These are phyloP conservation scores for Ariolimax columbianus DNA, from an alignment of 2,888 invertebrate species.

Conservation along the genomic window DNA sequence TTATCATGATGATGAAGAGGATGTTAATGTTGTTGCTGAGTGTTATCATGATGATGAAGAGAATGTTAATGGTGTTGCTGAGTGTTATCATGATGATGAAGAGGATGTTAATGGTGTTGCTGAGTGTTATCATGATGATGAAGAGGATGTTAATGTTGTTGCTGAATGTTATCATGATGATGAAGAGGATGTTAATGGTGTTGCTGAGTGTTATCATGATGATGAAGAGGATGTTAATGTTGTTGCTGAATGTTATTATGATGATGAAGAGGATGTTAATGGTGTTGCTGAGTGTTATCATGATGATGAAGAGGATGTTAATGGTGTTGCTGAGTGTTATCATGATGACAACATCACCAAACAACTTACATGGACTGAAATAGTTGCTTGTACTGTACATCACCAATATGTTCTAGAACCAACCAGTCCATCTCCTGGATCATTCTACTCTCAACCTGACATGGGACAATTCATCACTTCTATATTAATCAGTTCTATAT, in stretches of 20 bases:
- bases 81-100: neutral
- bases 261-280: neutral
- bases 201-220: neutral
- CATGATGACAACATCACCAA: neutral
- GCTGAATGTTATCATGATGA: neutral
- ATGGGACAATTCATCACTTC: too few relatives aligned
- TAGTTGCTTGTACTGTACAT: constrained; percentile 93
- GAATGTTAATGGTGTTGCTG: neutral
- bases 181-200: neutral
- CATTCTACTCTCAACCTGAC: constrained; percentile 90
- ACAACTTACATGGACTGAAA: constrained; percentile 95
- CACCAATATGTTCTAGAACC: constrained; percentile 95
- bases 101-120: neutral
- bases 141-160: neutral
- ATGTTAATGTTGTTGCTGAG: neutral
- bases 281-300: neutral
- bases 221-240: neutral
- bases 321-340: neutral
- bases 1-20: neutral
- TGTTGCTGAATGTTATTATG: neutral
- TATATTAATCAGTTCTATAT: too few relatives aligned
- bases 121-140: neutral
- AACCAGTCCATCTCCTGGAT: constrained; percentile 95
- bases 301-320: neutral
- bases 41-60: neutral